A percentile compares a stretch with the other conserved stretches of the same genome.
Conservation (phyloP, 2,888 invertebrate genomes). For the Blera fallax region DNA sequence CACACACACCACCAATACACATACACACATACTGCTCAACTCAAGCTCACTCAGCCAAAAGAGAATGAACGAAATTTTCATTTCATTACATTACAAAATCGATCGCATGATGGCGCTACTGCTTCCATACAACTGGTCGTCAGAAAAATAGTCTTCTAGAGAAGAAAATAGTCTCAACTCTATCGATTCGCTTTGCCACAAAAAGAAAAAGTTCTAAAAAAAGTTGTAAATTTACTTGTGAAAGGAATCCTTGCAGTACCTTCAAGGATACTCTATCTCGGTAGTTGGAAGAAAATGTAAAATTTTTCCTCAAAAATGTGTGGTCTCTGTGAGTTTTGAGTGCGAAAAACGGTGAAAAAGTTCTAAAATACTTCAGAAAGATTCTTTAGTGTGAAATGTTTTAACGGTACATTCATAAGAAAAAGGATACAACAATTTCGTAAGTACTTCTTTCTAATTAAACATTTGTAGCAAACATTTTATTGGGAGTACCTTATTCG, state of each 20-base stretch:
- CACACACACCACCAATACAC: constrained; percentile 15
- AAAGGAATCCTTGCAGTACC: background rate
- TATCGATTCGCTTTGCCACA: constrained; percentile 48
- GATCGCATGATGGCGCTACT: constrained; percentile 72
- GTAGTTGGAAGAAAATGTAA: constrained; percentile 14
- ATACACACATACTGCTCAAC: background rate
- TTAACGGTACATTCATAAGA: constrained; percentile 10
- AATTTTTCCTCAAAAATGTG: constrained; percentile 25
- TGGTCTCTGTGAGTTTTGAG: constrained; percentile 31
- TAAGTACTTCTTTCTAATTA: constrained; percentile 19
- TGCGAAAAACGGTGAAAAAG: constrained; percentile 32
- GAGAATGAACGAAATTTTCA: constrained; percentile 67
- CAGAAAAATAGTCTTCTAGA: constrained; percentile 50
- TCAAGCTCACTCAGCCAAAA: constrained; percentile 55
- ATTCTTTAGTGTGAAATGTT: constrained; percentile 25
- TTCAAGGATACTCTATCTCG: constrained; percentile 17
- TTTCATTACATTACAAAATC: constrained; percentile 71
- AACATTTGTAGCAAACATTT: background rate
- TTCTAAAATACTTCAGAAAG: background rate
- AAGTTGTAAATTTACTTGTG: background rate
- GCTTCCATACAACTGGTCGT: constrained; percentile 49
- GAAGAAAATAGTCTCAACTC: constrained; percentile 47
- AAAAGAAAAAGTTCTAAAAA: background rate
- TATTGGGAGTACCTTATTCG: constrained; percentile 1
- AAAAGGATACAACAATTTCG: constrained; percentile 36